Conservation (phyloP, 2,888 invertebrate species). For the Apotomis turbidana region DNA sequence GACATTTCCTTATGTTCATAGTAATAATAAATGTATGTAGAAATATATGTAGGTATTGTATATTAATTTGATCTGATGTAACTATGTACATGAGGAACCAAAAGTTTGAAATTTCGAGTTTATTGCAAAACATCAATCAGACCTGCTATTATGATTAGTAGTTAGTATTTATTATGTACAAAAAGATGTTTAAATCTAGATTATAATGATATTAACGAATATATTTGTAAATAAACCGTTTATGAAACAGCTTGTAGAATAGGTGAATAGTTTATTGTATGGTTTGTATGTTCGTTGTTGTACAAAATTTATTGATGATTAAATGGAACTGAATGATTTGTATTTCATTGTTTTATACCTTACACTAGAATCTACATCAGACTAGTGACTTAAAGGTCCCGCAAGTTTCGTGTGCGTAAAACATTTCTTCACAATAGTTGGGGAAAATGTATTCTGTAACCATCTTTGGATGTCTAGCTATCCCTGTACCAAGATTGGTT, state of each 20-base stretch:
- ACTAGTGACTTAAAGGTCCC: no score
- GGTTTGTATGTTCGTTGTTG: conserved; percentile 26
- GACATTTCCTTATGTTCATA: conserved; percentile 27
- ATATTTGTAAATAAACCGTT: conserved; percentile 23
- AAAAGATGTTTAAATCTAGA: neutral
- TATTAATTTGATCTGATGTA: conserved; percentile 3
- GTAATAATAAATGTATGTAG: neutral
- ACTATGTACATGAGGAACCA: conserved; percentile 23
- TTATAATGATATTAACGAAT: conserved; percentile 2
- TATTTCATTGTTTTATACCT: conserved; percentile 10
- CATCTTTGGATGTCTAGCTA: no score
- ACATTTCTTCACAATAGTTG: no score
- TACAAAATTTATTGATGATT: conserved; percentile 30
- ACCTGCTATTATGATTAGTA: neutral
- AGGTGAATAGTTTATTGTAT: conserved; percentile 19
- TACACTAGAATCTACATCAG: neutral
- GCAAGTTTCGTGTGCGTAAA: no score
- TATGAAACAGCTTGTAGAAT: conserved; percentile 21
- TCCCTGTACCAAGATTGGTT: no score
- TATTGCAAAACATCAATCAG: conserved; percentile 36
- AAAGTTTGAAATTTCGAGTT: conserved; percentile 35
- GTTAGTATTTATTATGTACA: conserved; percentile 4
- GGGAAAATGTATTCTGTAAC: no score
- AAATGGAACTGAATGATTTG: conserved; percentile 38
- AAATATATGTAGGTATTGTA: neutral